Evolutionary conservation across 2,113 vertebrate species (phyloP).

Genomic region (Laticauda colubrina): DNA sequence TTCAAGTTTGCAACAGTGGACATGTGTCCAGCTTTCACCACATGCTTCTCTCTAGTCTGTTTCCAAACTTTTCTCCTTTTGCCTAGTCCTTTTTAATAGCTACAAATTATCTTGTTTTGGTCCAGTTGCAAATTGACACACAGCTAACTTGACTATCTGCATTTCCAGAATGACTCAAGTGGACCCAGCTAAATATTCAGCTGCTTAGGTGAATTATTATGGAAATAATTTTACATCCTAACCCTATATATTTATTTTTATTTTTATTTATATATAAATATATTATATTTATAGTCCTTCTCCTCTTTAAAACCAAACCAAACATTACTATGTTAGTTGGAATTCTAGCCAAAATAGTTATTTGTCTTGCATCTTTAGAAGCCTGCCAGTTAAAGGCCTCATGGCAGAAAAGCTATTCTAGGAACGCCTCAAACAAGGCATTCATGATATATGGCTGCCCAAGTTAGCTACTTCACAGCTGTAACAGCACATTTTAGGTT

Average conservation of each 20-base stretch:
- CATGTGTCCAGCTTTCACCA: conserved; percentile 39
- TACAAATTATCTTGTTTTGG: conserved; percentile 24
- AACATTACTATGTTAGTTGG: rapidly evolving
- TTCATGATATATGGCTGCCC: conserved; percentile 66
- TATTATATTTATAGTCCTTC: neutral
- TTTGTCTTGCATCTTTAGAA: neutral
- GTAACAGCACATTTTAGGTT: conserved; percentile 63
- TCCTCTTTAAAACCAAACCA: neutral
- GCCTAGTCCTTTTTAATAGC: conserved; percentile 46
- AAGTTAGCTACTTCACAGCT: conserved; percentile 74
- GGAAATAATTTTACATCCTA: neutral
- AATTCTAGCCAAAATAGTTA: neutral
- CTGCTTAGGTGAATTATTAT: neutral
- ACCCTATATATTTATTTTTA: neutral
- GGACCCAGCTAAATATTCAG: neutral
- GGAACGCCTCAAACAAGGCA: conserved; percentile 59
- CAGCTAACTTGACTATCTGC: conserved; percentile 18
- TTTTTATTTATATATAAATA: no score
- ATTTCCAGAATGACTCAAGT: conserved; percentile 9
- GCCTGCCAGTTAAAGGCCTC: neutral
- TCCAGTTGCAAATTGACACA: neutral
- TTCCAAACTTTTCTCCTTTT: conserved; percentile 60
- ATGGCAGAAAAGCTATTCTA: conserved; percentile 55
- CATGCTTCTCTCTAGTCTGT: conserved; percentile 39
- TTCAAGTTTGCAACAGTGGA: conserved; percentile 9